phyloP scores from a whole-genome alignment of 2,888 invertebrate genomes.

The Lucinisca nassula region DNA sequence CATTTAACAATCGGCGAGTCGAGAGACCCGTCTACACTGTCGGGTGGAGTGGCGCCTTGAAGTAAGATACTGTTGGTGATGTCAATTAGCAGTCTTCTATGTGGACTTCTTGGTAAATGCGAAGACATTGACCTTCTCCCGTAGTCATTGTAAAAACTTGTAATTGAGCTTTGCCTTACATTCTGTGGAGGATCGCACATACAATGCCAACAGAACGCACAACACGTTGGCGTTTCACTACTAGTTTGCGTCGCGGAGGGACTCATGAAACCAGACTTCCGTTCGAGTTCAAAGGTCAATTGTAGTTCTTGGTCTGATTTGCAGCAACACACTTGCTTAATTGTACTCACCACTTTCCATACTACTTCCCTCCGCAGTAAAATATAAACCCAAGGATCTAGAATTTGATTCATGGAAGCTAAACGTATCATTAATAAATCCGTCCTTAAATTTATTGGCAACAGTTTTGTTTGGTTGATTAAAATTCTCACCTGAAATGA shows the following conservation, averaged over 20 bases:
- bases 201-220: conserved; percentile 76
- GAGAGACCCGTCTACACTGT: not conserved
- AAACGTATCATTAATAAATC: conserved; percentile 85
- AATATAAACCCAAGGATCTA: conserved; percentile 88
- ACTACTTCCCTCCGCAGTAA: conserved; percentile 84
- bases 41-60: not conserved
- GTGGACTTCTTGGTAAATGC: conserved; percentile 15
- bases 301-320: not conserved
- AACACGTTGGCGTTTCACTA: conserved; percentile 72
- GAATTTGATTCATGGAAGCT: conserved; percentile 86
- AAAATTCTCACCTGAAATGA: conserved; percentile 72
- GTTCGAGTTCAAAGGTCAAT: conserved; percentile 19
- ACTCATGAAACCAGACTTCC: conserved; percentile 1
- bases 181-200: conserved; percentile 74
- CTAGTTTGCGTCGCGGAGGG: conserved; percentile 15
- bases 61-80: conserved; percentile 21
- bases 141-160: conserved; percentile 28
- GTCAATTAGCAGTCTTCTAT: conserved; percentile 22
- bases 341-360: conserved; percentile 68
- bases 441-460: conserved; percentile 62
- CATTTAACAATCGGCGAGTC: not conserved
- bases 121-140: conserved; percentile 1
- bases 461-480: conserved; percentile 72
- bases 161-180: conserved; percentile 23
- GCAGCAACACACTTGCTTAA: conserved; percentile 61